These are phyloP conservation scores for Lepidurus apus DNA, from an alignment of 1,140 invertebrate genomes.

Conservation along the genomic window DNA sequence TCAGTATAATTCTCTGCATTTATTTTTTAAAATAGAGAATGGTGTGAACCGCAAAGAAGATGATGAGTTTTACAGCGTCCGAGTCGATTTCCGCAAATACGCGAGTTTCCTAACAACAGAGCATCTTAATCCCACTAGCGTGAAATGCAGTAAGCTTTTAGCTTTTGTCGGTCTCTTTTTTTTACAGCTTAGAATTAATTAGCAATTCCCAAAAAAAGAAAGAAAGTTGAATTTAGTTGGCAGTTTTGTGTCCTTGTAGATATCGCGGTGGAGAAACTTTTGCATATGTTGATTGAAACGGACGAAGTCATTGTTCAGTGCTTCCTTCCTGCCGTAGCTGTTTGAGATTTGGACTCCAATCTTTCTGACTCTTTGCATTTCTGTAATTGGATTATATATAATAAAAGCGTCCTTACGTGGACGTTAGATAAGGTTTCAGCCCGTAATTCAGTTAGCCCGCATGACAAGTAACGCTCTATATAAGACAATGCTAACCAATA, in stretches of 20 bases:
- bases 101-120: not conserved
- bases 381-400: constrained; percentile 9
- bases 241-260: not conserved
- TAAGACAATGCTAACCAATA: not conserved
- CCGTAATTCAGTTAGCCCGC: not conserved
- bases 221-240: not conserved
- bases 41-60: not conserved
- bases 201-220: not conserved
- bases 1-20: too few relatives aligned
- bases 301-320: constrained; percentile 5
- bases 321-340: not conserved
- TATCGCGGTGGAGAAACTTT: not conserved
- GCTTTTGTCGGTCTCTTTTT: not conserved
- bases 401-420: constrained; percentile 6
- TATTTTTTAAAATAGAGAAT: not conserved
- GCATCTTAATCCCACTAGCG: not conserved
- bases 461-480: constrained; percentile 1
- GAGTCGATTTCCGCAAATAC: not conserved
- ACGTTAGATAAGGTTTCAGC: not conserved
- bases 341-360: constrained; percentile 2
- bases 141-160: not conserved
- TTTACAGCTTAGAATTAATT: too few relatives aligned
- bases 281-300: constrained; percentile 11
- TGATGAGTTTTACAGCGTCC: not conserved
- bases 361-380: not conserved